These are phyloP conservation scores for Emberiza fucata DNA, from an alignment of 2,113 vertebrate species.

Conservation along the genomic window DNA sequence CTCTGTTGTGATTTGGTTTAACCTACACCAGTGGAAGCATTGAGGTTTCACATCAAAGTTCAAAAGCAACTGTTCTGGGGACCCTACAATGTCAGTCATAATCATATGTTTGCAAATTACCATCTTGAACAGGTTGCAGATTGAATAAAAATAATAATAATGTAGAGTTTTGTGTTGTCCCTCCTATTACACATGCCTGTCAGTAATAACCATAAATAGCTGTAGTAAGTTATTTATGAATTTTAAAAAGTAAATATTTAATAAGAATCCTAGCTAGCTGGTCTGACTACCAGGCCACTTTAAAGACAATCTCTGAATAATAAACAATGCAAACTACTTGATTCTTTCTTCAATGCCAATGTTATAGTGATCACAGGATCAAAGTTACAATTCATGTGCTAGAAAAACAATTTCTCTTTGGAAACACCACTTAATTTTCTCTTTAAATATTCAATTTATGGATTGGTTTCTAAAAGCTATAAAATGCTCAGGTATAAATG, in stretches of 20 bases:
- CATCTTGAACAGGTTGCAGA: not conserved
- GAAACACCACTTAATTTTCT: not conserved
- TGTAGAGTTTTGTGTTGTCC: not conserved
- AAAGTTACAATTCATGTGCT: not conserved
- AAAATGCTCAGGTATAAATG: not conserved
- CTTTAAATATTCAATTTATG: not conserved
- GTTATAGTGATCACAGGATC: not conserved
- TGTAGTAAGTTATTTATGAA: not conserved
- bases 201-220: not conserved
- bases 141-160: not conserved
- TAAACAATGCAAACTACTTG: accelerated
- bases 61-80: not conserved
- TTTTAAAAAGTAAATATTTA: not conserved
- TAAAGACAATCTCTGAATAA: not conserved
- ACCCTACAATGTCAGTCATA: not conserved
- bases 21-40: not conserved
- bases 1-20: not conserved
- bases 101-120: not conserved
- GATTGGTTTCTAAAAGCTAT: not conserved
- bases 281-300: not conserved
- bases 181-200: not conserved
- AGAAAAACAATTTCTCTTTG: not conserved
- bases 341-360: not conserved
- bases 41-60: not conserved
- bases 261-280: not conserved